Evolutionary conservation across 2,888 invertebrate species (phyloP).

Genomic region (Spatulosminthurus flaviceps): DNA sequence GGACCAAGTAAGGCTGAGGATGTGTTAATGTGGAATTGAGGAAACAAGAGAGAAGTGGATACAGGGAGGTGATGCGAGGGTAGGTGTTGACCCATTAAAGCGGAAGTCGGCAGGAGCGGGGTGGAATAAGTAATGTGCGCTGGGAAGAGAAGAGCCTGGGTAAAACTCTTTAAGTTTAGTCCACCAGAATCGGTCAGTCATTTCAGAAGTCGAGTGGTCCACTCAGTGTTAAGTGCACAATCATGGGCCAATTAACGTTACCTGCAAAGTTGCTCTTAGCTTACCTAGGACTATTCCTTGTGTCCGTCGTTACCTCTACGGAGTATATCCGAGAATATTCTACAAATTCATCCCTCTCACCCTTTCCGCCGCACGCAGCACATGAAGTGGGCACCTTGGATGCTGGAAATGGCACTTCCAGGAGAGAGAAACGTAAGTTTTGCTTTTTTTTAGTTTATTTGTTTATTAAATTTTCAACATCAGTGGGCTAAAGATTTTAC

Average conservation of each 20-base stretch:
- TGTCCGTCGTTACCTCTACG: conserved; percentile 30
- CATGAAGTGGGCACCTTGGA: not conserved
- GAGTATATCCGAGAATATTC: not conserved
- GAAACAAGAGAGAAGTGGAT: not conserved
- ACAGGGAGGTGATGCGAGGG: not conserved
- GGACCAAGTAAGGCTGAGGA: conserved; percentile 4
- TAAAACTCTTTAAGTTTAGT: conserved; percentile 20
- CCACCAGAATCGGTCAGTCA: conserved; percentile 35
- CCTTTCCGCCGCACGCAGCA: not conserved
- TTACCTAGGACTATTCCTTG: conserved; percentile 17
- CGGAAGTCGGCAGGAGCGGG: conserved; percentile 40
- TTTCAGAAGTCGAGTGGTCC: conserved; percentile 33
- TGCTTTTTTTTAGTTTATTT: conserved; percentile 3
- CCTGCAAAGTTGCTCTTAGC: conserved; percentile 23
- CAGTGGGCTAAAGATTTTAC: too few relatives aligned
- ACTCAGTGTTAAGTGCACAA: conserved; percentile 31
- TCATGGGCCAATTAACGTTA: conserved; percentile 31
- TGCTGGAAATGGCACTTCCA: conserved; percentile 59
- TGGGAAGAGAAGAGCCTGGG: conserved; percentile 15
- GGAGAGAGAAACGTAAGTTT: conserved; percentile 61
- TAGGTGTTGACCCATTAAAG: conserved; percentile 44
- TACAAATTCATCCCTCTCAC: conserved; percentile 12
- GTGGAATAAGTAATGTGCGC: not conserved
- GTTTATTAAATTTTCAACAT: too few relatives aligned
- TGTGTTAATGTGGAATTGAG: not conserved